Evolutionary conservation across 1,140 invertebrate genomes (phyloP), one percentile per base, ranked within the genome.

Genomic region (Tetramorium parvispinum): DNA sequence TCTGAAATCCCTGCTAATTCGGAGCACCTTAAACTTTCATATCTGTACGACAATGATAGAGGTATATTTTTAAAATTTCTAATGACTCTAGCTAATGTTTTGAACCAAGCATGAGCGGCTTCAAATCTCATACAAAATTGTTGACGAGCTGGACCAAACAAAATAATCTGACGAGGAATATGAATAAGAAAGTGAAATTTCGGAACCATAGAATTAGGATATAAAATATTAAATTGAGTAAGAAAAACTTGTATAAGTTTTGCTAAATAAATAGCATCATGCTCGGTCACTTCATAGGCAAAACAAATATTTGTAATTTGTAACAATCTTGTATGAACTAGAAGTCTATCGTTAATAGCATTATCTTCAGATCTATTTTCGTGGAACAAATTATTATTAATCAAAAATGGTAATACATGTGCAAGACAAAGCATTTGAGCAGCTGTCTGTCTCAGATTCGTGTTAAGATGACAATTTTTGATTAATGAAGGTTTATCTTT

Each of bases 81-180:
- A 57, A 57, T 18, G 21, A 57, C 21, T 57, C 55, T 57, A 24
- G 21, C 53, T 55, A 55, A 21, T 21, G 18, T 57, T 57, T 57
- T 57, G n/a, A 57, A 57, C 21, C 55, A 57, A 57, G 55, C 55
- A 57, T 57, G 55, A 21, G 55, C 55, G 21, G 55, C 55, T 24
- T 57, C 55, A 57, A 57, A 57, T 57, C 55, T 57, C 55, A 57
- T 57, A 57, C 55, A 57, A 57, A 57, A 57, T 8, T 57, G 55
- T 57, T 21, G 55, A 57, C 55, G 55, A 3, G 21, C 2, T 57
- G 55, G 55, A 21, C 55, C 55, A 57, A 57, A 57, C 18, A 24
- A 57, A 3, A 57, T 57, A 57, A 57, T 1, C n/a, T 57, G 55
- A 24, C 55, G 55, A 57, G 55, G 55, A 57, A 57, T 57, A 24